Percentiles rank a stretch among this genome's conserved stretches.
Conservation (phyloP, 2,113 vertebrate species). For the Eira barbara region DNA sequence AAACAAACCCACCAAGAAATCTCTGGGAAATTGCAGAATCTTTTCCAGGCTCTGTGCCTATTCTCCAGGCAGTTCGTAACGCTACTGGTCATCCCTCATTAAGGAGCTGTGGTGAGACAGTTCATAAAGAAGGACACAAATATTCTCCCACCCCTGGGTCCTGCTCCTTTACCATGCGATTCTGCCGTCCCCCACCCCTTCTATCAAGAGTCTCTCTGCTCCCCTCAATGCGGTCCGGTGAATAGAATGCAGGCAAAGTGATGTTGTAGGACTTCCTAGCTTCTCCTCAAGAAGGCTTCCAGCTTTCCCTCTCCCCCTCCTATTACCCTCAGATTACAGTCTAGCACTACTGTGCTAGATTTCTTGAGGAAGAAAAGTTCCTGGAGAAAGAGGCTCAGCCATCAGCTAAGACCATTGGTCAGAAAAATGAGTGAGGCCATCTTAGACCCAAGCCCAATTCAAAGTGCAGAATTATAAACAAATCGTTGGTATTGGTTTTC, state of each 20-base stretch:
- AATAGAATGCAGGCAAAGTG: neutral
- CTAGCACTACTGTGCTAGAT: neutral
- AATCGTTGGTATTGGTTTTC: neutral
- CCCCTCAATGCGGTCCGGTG: neutral
- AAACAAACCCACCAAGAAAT: neutral
- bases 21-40: neutral
- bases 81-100: rapidly evolving
- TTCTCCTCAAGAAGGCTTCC: neutral
- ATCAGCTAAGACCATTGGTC: neutral
- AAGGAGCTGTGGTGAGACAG: rapidly evolving
- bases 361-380: neutral
- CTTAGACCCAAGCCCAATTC: neutral
- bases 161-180: neutral
- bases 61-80: neutral
- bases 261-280: neutral
- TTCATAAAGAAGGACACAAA: too few species aligned
- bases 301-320: neutral
- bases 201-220: neutral
- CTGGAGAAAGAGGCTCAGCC: neutral
- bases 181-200: neutral
- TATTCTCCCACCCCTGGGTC: neutral
- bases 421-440: neutral
- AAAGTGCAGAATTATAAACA: rapidly evolving
- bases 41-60: neutral
- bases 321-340: neutral